A percentile compares a stretch with the other conserved stretches of the same genome.
These are phyloP conservation scores for Podabrus alpinus DNA, from an alignment of 2,888 invertebrate species.

Conservation along the genomic window DNA sequence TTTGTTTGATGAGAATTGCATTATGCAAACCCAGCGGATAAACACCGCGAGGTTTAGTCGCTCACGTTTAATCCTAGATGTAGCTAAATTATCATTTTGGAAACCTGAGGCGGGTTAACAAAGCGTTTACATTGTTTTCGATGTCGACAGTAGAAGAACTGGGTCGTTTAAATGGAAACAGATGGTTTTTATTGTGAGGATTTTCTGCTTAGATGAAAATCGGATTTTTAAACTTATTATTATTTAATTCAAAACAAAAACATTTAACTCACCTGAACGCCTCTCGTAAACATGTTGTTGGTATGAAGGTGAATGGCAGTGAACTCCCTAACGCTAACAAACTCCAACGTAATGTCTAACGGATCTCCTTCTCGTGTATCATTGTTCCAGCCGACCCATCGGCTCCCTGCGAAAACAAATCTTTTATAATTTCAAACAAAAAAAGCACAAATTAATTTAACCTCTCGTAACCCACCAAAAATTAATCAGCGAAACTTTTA, in stretches of 20 bases:
- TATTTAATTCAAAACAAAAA: background rate
- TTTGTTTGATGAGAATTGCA: no score
- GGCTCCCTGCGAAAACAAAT: constrained; percentile 58
- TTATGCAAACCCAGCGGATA: no score
- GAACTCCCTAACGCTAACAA: constrained; percentile 76
- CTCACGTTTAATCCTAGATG: no score
- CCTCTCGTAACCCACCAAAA: background rate
- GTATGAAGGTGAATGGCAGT: constrained; percentile 72
- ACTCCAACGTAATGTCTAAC: constrained; percentile 80
- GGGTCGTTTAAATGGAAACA: background rate
- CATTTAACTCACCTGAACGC: constrained; percentile 67
- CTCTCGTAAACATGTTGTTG: constrained; percentile 80
- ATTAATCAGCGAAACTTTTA: background rate
- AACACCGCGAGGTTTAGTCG: no score
- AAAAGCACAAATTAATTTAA: background rate
- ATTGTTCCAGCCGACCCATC: constrained; percentile 90
- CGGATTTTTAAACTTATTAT: no score
- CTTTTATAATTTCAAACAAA: background rate
- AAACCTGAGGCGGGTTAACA: background rate
- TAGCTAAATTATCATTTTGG: no score
- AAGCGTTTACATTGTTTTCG: background rate
- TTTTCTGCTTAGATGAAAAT: no score
- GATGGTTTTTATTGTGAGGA: background rate
- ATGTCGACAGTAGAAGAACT: background rate
- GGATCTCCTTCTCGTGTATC: constrained; percentile 62